phyloP scores from a whole-genome alignment of 2,888 invertebrate species.

The Amblyteles armatorius region DNA sequence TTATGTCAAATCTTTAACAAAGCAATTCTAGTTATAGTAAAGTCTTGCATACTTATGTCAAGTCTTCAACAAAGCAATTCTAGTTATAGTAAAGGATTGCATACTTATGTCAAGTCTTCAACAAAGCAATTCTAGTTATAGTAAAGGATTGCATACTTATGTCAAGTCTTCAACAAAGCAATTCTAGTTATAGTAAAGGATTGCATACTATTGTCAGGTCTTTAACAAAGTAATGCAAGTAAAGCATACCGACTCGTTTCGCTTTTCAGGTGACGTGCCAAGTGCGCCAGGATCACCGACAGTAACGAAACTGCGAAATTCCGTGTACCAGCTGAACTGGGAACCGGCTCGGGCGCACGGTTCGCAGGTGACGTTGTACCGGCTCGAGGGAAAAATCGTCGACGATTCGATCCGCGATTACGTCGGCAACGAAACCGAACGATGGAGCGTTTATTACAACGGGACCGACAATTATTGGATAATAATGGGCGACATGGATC shows the following conservation, averaged over 20 bases:
- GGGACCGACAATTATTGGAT: conserved; percentile 94
- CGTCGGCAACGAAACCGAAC: conserved; percentile 70
- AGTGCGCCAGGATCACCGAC: conserved; percentile 91
- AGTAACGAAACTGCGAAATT: conserved; percentile 90
- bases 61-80: too few relatives aligned
- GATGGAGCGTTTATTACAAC: conserved; percentile 90
- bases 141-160: too few relatives aligned
- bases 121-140: too few relatives aligned
- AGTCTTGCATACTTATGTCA: too few relatives aligned
- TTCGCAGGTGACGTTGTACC: conserved; percentile 90
- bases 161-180: too few relatives aligned
- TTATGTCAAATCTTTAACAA: too few relatives aligned
- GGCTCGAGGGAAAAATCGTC: conserved; percentile 89
- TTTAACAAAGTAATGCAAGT: too few relatives aligned
- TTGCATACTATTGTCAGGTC: too few relatives aligned
- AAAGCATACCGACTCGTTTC: neutral
- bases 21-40: too few relatives aligned
- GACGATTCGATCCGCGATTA: conserved; percentile 71
- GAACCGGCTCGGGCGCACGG: conserved; percentile 92
- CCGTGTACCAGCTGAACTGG: conserved; percentile 93
- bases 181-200: too few relatives aligned
- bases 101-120: too few relatives aligned
- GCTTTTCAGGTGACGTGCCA: conserved; percentile 89
- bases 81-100: too few relatives aligned
- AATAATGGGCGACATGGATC: conserved; percentile 86